phyloP scores from a whole-genome alignment of 2,113 vertebrate species.

The Apodemus sylvaticus region DNA sequence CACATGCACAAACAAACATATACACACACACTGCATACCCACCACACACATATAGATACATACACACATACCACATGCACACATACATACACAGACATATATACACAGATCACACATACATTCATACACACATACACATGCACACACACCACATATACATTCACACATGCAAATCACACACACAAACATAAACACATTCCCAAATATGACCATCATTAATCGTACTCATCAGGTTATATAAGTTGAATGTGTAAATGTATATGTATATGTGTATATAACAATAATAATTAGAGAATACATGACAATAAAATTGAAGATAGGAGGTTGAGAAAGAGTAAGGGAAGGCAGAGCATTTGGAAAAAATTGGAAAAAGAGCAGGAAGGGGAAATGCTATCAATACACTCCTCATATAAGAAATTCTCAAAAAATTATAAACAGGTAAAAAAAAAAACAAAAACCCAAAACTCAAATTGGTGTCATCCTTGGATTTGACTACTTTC shows the following conservation, averaged over 20 bases:
- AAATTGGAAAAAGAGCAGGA: background rate
- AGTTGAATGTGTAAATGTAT: background rate
- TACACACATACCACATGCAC: no score
- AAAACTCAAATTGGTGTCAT: background rate
- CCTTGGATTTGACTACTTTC: background rate
- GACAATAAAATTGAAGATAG: background rate
- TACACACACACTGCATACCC: no score
- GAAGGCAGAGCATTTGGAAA: background rate
- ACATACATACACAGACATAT: no score
- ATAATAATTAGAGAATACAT: background rate
- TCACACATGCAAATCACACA: no score
- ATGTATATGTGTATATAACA: background rate
- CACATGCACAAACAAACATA: no score
- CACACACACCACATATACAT: no score
- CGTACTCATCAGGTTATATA: background rate
- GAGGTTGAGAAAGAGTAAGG: background rate
- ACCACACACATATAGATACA: no score
- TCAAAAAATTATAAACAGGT: background rate
- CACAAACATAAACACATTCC: no score
- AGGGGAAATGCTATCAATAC: background rate
- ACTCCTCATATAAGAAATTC: background rate
- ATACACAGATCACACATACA: no score
- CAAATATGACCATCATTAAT: background rate
- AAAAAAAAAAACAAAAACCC: background rate
- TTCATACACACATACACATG: no score